Conservation (phyloP, 2,797 vertebrate genomes). For the Acrossocheilus fasciatus region DNA sequence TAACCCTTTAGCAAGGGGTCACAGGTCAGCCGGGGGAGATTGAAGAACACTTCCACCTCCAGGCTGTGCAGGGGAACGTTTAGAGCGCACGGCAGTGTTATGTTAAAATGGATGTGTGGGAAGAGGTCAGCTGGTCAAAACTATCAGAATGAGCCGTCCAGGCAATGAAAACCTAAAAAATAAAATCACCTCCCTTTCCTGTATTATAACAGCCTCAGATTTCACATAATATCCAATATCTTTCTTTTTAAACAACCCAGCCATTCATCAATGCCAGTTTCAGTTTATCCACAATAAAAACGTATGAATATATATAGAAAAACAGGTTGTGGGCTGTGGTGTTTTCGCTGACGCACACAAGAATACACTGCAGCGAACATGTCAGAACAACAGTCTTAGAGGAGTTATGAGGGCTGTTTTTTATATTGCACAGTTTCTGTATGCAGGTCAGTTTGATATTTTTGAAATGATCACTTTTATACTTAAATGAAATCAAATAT, state of each 20-base stretch:
- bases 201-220: conserved; percentile 35
- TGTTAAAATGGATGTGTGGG: conserved; percentile 57
- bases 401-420: not conserved
- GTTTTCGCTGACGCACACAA: conserved; percentile 19
- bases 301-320: conserved; percentile 31
- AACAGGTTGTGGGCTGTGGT: conserved; percentile 22
- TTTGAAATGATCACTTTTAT: not conserved
- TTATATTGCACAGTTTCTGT: not conserved
- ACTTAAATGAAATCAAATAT: not conserved
- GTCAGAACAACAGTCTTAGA: conserved; percentile 5
- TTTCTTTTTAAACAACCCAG: conserved; percentile 37
- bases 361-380: not conserved
- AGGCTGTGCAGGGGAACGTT: conserved; percentile 55
- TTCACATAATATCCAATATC: conserved; percentile 33
- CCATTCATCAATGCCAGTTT: conserved; percentile 45
- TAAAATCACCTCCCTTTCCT: conserved; percentile 37
- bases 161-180: conserved; percentile 37
- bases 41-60: conserved; percentile 61
- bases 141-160: conserved; percentile 34
- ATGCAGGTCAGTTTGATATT: conserved; percentile 15
- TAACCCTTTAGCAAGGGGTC: conserved; percentile 71
- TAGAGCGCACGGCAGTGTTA: conserved; percentile 15
- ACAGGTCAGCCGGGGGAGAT: conserved; percentile 56
- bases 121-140: conserved; percentile 68
- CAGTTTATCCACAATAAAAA: conserved; percentile 46